Evolutionary conservation across 1,140 invertebrate genomes (phyloP).

Genomic region (Microplitis mediator): DNA sequence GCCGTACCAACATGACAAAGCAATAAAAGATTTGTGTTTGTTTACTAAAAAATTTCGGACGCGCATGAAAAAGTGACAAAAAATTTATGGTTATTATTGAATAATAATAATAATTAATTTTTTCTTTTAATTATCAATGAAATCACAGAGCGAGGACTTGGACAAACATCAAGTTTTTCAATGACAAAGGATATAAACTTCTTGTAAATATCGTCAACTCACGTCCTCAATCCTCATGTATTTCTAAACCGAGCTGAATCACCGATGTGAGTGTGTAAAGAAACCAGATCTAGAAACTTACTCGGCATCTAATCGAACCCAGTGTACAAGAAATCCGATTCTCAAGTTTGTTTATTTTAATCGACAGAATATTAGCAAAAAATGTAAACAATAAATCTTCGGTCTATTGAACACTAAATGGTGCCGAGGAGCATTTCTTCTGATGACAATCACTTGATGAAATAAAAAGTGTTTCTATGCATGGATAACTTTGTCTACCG

Average conservation of each 20-base stretch:
- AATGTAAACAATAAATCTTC: no score
- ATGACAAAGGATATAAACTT: not conserved
- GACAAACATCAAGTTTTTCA: not conserved
- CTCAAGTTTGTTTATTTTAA: no score
- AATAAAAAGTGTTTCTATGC: not conserved
- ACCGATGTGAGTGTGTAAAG: not conserved
- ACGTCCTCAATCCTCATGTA: not conserved
- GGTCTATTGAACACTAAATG: not conserved
- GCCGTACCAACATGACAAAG: no score
- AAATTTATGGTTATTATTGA: no score
- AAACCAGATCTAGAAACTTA: no score
- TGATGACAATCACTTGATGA: not conserved
- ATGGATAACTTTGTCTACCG: not conserved
- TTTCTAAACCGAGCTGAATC: not conserved
- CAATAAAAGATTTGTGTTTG: no score
- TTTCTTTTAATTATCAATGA: not conserved
- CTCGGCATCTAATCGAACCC: no score
- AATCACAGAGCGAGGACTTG: not conserved
- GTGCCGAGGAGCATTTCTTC: conserved; percentile 11
- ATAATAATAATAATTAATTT: no score
- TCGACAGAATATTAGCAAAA: not conserved
- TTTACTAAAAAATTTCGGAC: no score
- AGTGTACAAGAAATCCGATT: no score
- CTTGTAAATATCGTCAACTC: not conserved
- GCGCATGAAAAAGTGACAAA: no score